Percentiles rank a stretch among this genome's conserved stretches.
Evolutionary conservation across 92 coral and sea anemone genomes (phyloP).

Genomic region (Virgularia gustaviana): DNA sequence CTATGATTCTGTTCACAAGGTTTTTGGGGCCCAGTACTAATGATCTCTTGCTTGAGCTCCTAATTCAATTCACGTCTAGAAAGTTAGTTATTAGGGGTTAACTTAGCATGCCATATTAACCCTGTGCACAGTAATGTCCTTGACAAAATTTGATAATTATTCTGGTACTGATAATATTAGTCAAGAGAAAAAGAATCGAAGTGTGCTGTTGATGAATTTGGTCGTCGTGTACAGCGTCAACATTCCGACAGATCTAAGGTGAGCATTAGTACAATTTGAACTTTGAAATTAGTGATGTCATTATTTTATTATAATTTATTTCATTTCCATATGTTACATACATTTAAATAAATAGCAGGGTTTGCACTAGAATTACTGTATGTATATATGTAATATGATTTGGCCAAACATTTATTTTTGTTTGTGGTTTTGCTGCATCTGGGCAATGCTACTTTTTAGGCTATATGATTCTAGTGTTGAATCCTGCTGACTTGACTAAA

Average conservation of each 20-base stretch:
- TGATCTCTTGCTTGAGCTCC: too few species aligned
- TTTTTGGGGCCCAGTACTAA: too few species aligned
- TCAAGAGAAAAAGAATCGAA: constrained; percentile 32
- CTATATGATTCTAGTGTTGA: too few species aligned
- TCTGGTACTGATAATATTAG: constrained; percentile 22
- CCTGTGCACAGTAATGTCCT: too few species aligned
- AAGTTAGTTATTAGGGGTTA: too few species aligned
- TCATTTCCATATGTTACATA: too few species aligned
- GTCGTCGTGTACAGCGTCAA: constrained; percentile 73
- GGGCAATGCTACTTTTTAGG: too few species aligned
- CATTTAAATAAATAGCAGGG: neutral
- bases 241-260: constrained; percentile 53
- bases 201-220: constrained; percentile 71
- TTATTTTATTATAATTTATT: neutral
- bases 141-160: too few species aligned
- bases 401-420: neutral
- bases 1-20: too few species aligned
- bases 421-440: neutral
- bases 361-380: neutral
- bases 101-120: too few species aligned
- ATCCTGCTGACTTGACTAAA: too few species aligned
- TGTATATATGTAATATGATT: neutral
- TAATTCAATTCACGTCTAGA: too few species aligned
- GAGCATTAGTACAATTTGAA: constrained; percentile 17
- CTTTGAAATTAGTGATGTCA: neutral